Evolutionary conservation across 1,140 invertebrate genomes (phyloP).

Genomic region (Zaprionus ornatus): DNA sequence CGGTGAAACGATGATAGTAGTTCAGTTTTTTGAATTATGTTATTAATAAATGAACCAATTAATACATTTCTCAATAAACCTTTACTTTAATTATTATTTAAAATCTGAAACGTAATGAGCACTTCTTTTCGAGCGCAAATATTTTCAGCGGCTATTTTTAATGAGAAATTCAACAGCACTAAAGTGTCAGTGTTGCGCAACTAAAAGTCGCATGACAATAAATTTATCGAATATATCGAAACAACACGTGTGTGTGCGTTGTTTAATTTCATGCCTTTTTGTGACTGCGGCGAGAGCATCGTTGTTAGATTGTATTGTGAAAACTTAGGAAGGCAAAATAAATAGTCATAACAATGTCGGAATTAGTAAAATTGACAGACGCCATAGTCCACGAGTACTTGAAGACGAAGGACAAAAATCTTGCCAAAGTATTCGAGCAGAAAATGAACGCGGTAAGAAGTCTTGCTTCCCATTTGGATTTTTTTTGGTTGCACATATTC

Average conservation of each 20-base stretch:
- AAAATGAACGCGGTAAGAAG: slow-evolving; percentile 87
- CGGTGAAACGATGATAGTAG: background rate
- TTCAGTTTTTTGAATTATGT: background rate
- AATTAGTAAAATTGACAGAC: slow-evolving; percentile 45
- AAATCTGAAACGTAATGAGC: background rate
- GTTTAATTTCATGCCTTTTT: slow-evolving; percentile 34
- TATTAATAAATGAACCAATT: background rate
- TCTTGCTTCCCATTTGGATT: background rate
- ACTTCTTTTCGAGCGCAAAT: background rate
- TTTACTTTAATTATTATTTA: background rate
- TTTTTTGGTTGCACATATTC: slow-evolving; percentile 15
- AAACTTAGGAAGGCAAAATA: slow-evolving; percentile 5
- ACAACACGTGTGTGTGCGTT: slow-evolving; percentile 61
- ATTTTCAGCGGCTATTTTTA: background rate
- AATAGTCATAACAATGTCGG: slow-evolving; percentile 50
- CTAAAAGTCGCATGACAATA: slow-evolving; percentile 5
- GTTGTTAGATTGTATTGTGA: slow-evolving; percentile 40
- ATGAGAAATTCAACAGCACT: background rate
- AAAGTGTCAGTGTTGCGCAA: slow-evolving; percentile 1
- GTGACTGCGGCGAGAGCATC: slow-evolving; percentile 31
- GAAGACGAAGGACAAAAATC: slow-evolving; percentile 85
- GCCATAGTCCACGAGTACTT: slow-evolving; percentile 86
- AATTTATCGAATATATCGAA: slow-evolving; percentile 31
- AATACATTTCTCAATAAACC: background rate
- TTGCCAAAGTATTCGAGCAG: slow-evolving; percentile 86